phyloP scores from a whole-genome alignment of 2,888 invertebrate species.

The Podotricha telesiphe region DNA sequence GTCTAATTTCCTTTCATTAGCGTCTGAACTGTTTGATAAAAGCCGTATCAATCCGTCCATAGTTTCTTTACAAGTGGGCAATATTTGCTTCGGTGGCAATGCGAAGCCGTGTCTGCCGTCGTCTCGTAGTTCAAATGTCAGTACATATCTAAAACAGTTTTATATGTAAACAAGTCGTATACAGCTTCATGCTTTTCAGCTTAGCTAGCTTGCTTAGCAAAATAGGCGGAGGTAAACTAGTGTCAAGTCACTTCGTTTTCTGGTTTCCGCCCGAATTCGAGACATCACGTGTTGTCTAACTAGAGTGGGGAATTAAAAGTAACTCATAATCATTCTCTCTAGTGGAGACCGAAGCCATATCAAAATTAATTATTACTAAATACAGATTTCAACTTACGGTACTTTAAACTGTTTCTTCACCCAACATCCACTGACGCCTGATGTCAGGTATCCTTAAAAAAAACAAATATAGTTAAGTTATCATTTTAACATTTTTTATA shows the following conservation, averaged over 20 bases:
- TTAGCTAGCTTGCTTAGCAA: not conserved
- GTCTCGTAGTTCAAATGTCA: conserved; percentile 88
- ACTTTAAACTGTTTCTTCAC: conserved; percentile 85
- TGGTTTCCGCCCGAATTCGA: no score
- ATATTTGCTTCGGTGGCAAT: conserved; percentile 85
- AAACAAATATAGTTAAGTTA: no score
- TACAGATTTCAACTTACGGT: conserved; percentile 65
- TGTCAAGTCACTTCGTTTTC: no score
- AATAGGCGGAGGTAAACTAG: no score
- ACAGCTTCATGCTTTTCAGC: not conserved
- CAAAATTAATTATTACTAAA: not conserved
- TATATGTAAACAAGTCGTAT: no score
- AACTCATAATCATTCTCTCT: no score
- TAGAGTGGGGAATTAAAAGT: no score
- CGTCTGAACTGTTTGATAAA: conserved; percentile 36
- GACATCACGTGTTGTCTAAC: no score
- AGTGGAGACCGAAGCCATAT: no score
- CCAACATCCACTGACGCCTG: conserved; percentile 89
- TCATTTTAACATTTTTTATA: no score
- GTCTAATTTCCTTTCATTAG: not conserved
- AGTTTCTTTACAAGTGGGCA: conserved; percentile 85
- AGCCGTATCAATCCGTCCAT: conserved; percentile 76
- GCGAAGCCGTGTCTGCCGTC: conserved; percentile 85
- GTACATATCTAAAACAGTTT: conserved; percentile 74
- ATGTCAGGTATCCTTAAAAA: conserved; percentile 70